Evolutionary conservation across 2,888 invertebrate species (phyloP).

Genomic region (Gnatocerus cornutus): DNA sequence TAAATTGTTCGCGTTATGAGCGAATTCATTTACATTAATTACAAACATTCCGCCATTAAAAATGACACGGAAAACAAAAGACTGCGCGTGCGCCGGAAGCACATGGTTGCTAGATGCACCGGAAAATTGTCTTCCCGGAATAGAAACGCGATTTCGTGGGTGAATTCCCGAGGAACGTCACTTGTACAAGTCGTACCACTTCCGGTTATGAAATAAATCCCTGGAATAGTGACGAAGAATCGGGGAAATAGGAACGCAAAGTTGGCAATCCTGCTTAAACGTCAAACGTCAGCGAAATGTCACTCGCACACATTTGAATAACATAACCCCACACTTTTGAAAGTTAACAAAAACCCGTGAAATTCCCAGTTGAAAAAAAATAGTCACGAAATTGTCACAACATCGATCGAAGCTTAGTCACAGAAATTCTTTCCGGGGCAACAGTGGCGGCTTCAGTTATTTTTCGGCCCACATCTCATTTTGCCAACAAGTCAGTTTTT

Average conservation of each 20-base stretch:
- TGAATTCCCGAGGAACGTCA: neutral
- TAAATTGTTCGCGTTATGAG: constrained; percentile 11
- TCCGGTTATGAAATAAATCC: neutral
- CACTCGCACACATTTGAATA: constrained; percentile 17
- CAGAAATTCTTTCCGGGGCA: neutral
- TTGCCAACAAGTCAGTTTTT: constrained; percentile 42
- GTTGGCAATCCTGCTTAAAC: constrained; percentile 24
- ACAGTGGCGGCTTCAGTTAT: neutral
- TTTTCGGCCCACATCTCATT: neutral
- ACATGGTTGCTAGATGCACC: constrained; percentile 28
- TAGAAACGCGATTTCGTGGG: constrained; percentile 18
- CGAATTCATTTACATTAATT: constrained; percentile 39
- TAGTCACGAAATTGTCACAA: no score
- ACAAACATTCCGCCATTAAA: constrained; percentile 44
- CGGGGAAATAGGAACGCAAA: neutral
- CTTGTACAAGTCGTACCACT: neutral
- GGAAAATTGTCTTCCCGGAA: constrained; percentile 18
- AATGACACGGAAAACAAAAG: constrained; percentile 28
- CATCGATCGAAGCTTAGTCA: neutral
- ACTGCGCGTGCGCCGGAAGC: constrained; percentile 26
- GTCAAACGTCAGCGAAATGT: constrained; percentile 10
- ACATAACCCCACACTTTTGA: constrained; percentile 42
- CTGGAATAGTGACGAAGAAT: neutral
- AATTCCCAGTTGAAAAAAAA: neutral
- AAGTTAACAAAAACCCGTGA: neutral